phyloP scores from a whole-genome alignment of 2,113 vertebrate species.

The Hippolais icterina region DNA sequence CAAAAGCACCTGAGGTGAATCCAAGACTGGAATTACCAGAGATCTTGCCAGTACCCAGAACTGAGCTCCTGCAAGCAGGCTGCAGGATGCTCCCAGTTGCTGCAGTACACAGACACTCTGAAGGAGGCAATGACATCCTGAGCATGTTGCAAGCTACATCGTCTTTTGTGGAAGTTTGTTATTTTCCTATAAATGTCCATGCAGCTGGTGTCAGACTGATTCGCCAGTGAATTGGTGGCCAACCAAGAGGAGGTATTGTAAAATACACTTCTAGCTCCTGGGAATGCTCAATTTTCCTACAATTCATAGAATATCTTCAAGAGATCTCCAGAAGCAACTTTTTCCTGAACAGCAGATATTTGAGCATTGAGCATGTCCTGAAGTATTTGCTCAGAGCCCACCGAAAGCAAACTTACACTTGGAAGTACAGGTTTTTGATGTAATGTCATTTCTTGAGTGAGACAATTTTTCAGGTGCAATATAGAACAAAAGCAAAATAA shows the following conservation, averaged over 20 bases:
- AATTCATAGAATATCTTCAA: background rate
- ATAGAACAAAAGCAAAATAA: background rate
- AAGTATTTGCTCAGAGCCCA: background rate
- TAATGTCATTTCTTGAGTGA: background rate
- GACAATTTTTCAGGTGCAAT: background rate
- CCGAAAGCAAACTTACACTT: background rate
- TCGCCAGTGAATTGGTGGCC: accelerated
- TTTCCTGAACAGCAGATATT: background rate
- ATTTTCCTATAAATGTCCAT: background rate
- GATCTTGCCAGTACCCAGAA: background rate
- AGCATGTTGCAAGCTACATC: background rate
- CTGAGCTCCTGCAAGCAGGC: background rate
- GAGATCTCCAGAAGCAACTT: background rate
- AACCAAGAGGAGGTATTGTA: background rate
- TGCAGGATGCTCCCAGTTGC: background rate
- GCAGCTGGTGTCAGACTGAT: background rate
- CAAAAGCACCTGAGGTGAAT: background rate
- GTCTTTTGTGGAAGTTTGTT: background rate
- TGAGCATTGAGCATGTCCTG: background rate
- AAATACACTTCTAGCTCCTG: background rate
- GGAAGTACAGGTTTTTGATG: background rate
- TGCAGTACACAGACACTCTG: background rate
- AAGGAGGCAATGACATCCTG: background rate
- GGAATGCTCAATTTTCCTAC: background rate
- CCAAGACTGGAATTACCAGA: background rate